Conservation (phyloP, 2,888 invertebrate genomes). For the Drosophila engyochracea region DNA sequence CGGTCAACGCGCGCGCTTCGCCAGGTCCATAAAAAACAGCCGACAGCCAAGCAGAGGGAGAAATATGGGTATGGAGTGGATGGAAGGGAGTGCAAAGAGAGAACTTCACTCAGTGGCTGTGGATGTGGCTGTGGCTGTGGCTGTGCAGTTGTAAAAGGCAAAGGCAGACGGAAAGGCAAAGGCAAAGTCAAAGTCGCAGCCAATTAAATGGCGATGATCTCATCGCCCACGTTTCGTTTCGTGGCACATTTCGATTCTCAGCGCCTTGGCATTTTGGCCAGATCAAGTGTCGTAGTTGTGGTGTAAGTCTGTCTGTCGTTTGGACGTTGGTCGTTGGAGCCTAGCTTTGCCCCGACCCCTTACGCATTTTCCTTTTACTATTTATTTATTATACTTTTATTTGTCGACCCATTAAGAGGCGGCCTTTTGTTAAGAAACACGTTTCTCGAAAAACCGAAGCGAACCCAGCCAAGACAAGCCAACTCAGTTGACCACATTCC, state of each 20-base stretch:
- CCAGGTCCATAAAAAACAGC: constrained; percentile 56
- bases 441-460: constrained; percentile 50
- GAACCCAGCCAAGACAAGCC: constrained; percentile 11
- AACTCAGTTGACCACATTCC: constrained; percentile 59
- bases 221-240: constrained; percentile 79
- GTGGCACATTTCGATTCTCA: constrained; percentile 45
- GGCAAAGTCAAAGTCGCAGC: constrained; percentile 58
- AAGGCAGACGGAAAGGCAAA: constrained; percentile 38
- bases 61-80: not conserved
- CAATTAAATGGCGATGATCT: constrained; percentile 78
- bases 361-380: constrained; percentile 79
- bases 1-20: constrained; percentile 64
- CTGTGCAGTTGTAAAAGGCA: constrained; percentile 32
- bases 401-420: constrained; percentile 76
- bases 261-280: constrained; percentile 42
- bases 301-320: constrained; percentile 12
- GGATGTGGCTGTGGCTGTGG: no score
- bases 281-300: constrained; percentile 61
- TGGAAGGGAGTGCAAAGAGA: not conserved
- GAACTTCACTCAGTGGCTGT: not conserved
- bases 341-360: constrained; percentile 55
- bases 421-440: constrained; percentile 71
- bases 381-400: constrained; percentile 77
- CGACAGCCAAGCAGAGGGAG: not conserved
- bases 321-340: constrained; percentile 1